Base-by-base conservation (phyloP, 2,797 vertebrate species). In the Gymnodraco acuticeps region DNA sequence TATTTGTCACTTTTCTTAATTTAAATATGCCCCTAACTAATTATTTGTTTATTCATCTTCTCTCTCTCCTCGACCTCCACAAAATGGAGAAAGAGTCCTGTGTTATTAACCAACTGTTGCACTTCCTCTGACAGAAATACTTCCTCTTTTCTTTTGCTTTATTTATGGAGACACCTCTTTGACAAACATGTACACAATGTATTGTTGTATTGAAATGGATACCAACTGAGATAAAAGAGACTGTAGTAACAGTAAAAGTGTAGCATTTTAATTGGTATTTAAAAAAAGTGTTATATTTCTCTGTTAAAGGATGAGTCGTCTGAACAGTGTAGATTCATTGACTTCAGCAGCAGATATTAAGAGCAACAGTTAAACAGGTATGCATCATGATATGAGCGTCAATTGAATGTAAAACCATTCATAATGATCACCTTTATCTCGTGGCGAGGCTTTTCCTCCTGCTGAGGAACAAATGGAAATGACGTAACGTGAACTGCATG, bases 381-480 rank as follows among this genome's bases (percentile, higher is more conserved):
- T 67, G 20, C 20, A 20, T 33, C 59, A 46, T 31, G 38, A 62
- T 38, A 27, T 27, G 7, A 0, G 1, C 15, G 10, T 70, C 56
- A 54, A 17, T 70, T 7, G 65, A 69, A 80, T 47, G 19, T 50
- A 27, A 75, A 62, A 64, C n/a, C 1, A 6, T 53, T 88, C 50
- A n/a, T 60, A 78, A 72, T 73, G 53, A 74, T 70, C 48, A 68
- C 51, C 56, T 59, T 70, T 43, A 41, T 73, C 51, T 41, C 11
- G 17, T 10, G 27, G 51, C 2, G 51, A 67, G 14, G 20, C 23
- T 2, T 72, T 80, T 62, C 33, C 42, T 73, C 78, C 59, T 47
- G 69, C 71, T 76, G 61, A 42, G 51, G 60, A 45, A 64, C 31
- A 77, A 70, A 77, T 73, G 65, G 52, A 67, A 70, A 63, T 64